Conservation (phyloP, 2,888 invertebrate species). For the Kuschelorhynchus macadamiae region DNA sequence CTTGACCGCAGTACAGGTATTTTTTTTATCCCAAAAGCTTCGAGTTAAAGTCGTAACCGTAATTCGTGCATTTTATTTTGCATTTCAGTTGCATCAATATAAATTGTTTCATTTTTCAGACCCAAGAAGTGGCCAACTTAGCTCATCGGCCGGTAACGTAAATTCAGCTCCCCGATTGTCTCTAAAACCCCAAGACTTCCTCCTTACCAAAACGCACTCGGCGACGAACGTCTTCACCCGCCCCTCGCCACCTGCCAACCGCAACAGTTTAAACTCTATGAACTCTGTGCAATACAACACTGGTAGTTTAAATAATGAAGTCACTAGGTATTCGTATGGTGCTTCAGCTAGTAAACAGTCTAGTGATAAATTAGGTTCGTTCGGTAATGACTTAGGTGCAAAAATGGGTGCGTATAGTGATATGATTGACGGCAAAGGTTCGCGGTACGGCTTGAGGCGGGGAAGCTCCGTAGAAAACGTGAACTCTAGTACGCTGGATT, state of each 20-base stretch:
- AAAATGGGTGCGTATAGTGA: slow-evolving; percentile 27
- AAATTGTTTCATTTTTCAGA: slow-evolving; percentile 55
- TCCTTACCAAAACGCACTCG: slow-evolving; percentile 66
- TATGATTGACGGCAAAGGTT: slow-evolving; percentile 50
- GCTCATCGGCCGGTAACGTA: slow-evolving; percentile 61
- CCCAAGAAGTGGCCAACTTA: slow-evolving; percentile 54
- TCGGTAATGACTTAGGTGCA: slow-evolving; percentile 7
- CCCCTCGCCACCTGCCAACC: slow-evolving; percentile 47
- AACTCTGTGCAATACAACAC: slow-evolving; percentile 48
- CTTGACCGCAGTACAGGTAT: too few species aligned
- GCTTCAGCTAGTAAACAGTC: slow-evolving; percentile 20
- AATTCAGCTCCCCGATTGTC: slow-evolving; percentile 55
- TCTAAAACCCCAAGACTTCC: slow-evolving; percentile 56
- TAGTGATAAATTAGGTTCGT: slow-evolving; percentile 22
- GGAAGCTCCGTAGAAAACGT: slow-evolving; percentile 66
- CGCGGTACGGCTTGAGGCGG: slow-evolving; percentile 55
- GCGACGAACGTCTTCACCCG: slow-evolving; percentile 66
- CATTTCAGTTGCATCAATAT: too few species aligned
- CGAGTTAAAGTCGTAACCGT: too few species aligned
- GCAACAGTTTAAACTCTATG: slow-evolving; percentile 61
- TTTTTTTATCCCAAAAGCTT: too few species aligned
- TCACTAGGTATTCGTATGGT: slow-evolving; percentile 34
- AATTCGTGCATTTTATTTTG: too few species aligned
- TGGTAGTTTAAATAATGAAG: slow-evolving; percentile 23
- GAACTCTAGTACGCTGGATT: slow-evolving; percentile 60